Percentiles rank a stretch among this genome's conserved stretches.
These are phyloP conservation scores for Gephyroberyx darwinii DNA, from an alignment of 2,797 vertebrate species.

Conservation along the genomic window DNA sequence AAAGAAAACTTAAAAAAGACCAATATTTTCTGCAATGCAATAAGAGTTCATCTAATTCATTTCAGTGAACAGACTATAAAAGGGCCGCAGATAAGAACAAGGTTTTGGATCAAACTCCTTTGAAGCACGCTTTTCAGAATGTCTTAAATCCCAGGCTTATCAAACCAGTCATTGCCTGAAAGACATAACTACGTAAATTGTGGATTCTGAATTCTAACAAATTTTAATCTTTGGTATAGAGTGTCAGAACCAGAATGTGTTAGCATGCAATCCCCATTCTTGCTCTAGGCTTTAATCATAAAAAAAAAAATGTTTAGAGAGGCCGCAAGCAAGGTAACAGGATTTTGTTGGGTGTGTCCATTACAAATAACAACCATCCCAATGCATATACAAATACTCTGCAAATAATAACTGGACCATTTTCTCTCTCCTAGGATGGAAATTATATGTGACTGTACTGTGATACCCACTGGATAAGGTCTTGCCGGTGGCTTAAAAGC, in stretches of 20 bases:
- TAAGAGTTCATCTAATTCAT: slow-evolving; percentile 60
- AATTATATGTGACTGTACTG: slow-evolving; percentile 45
- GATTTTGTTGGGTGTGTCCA: slow-evolving; percentile 51
- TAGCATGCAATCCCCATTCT: slow-evolving; percentile 34
- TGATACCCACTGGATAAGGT: slow-evolving; percentile 13
- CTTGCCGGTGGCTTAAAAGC: slow-evolving; percentile 21
- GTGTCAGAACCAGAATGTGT: slow-evolving; percentile 25
- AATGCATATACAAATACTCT: slow-evolving; percentile 68
- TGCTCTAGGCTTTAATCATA: slow-evolving; percentile 32
- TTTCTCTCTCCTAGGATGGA: slow-evolving; percentile 48
- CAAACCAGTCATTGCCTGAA: slow-evolving; percentile 22
- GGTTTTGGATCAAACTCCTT: slow-evolving; percentile 37
- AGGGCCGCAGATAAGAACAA: slow-evolving; percentile 41
- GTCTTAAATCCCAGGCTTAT: slow-evolving; percentile 22
- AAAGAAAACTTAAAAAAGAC: slow-evolving; percentile 52
- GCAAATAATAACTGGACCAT: slow-evolving; percentile 36
- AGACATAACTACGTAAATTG: slow-evolving; percentile 10
- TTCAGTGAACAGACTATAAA: slow-evolving; percentile 49
- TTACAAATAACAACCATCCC: slow-evolving; percentile 44
- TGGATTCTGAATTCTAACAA: slow-evolving; percentile 13
- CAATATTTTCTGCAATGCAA: slow-evolving; percentile 46
- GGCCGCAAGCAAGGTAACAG: slow-evolving; percentile 34
- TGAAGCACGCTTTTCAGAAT: slow-evolving; percentile 9
- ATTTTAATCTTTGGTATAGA: slow-evolving; percentile 8
- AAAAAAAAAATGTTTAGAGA: slow-evolving; percentile 42